A percentile compares a stretch with the other conserved stretches of the same genome.
Conservation (phyloP, 1,140 invertebrate species). For the Lepidotrigona ventralis region DNA sequence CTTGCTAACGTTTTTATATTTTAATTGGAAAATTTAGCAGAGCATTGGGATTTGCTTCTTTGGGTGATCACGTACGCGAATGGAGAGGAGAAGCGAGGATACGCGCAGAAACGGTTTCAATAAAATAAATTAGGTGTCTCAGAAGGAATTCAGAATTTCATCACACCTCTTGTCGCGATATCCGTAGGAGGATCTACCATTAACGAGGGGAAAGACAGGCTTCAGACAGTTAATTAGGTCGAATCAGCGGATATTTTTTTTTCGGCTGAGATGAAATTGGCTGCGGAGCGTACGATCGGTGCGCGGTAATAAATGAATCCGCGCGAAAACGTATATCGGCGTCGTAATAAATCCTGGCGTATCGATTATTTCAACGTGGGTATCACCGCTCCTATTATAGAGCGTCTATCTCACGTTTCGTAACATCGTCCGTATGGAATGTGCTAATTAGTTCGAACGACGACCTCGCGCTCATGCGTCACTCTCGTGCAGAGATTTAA, state of each 20-base stretch:
- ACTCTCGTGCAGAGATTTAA: slow-evolving; percentile 40
- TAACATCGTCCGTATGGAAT: slow-evolving; percentile 44
- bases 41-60: too few relatives aligned
- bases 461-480: slow-evolving; percentile 44
- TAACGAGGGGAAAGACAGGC: background rate
- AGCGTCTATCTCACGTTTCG: slow-evolving; percentile 46
- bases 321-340: slow-evolving; percentile 22
- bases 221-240: slow-evolving; percentile 12
- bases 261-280: slow-evolving; percentile 2
- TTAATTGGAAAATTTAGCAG: too few relatives aligned
- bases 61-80: too few relatives aligned
- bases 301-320: slow-evolving; percentile 29
- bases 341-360: slow-evolving; percentile 37
- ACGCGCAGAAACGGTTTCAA: background rate
- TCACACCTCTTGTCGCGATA: background rate
- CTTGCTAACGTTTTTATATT: background rate
- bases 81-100: background rate
- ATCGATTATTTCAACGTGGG: slow-evolving; percentile 46
- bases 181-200: background rate
- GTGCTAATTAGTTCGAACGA: slow-evolving; percentile 52
- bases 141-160: background rate
- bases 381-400: slow-evolving; percentile 49
- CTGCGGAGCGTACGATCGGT: background rate
- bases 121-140: background rate
- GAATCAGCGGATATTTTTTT: background rate